A percentile compares a stretch with the other conserved stretches of the same genome.
phyloP scores from a whole-genome alignment of 2,888 invertebrate species.

The Onthophagus sagittarius region DNA sequence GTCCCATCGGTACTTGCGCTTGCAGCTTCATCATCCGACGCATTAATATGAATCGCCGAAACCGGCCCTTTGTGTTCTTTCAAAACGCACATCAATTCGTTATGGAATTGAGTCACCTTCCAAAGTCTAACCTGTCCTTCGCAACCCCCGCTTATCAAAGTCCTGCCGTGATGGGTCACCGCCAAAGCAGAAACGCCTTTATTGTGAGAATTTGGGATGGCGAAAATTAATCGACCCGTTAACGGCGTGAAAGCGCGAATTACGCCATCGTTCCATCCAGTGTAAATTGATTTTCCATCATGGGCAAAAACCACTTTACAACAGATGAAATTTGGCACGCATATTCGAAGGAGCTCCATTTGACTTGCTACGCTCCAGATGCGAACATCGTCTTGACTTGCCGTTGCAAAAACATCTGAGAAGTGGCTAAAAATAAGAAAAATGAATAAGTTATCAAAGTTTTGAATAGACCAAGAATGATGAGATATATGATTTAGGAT shows the following conservation, averaged over 20 bases:
- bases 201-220: slow-evolving; percentile 84
- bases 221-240: slow-evolving; percentile 74
- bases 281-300: slow-evolving; percentile 77
- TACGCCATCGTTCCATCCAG: slow-evolving; percentile 81
- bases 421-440: slow-evolving; percentile 57
- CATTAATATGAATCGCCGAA: slow-evolving; percentile 74
- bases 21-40: slow-evolving; percentile 75
- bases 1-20: slow-evolving; percentile 91
- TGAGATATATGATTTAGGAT: no score
- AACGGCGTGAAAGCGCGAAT: slow-evolving; percentile 80
- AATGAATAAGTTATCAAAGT: neutral
- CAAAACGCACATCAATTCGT: slow-evolving; percentile 67
- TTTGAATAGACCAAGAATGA: no score
- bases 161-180: slow-evolving; percentile 64
- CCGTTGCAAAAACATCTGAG: slow-evolving; percentile 84
- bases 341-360: slow-evolving; percentile 77
- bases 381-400: slow-evolving; percentile 78
- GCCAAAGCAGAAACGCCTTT: slow-evolving; percentile 81
- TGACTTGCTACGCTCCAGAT: slow-evolving; percentile 77
- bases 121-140: slow-evolving; percentile 88
- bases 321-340: slow-evolving; percentile 84
- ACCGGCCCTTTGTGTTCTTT: slow-evolving; percentile 91
- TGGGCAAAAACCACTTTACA: slow-evolving; percentile 71
- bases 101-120: slow-evolving; percentile 66
- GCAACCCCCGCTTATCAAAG: slow-evolving; percentile 83